Evolutionary conservation across 1,140 invertebrate species (phyloP).

Genomic region (Euwallacea fornicatus): DNA sequence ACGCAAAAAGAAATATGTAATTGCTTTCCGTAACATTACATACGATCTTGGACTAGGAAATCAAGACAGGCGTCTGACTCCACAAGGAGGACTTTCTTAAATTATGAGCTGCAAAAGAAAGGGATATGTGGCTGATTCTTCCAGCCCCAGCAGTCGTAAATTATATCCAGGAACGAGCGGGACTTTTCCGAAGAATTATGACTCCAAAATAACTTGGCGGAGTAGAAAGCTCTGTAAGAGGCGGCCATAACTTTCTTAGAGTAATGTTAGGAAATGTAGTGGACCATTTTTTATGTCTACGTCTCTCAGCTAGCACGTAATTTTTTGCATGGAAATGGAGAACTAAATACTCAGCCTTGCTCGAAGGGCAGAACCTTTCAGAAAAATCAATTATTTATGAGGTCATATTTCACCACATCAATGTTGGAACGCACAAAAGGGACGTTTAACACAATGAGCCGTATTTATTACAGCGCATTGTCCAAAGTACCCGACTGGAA

Average conservation of each 20-base stretch:
- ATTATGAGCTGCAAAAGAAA: conserved; percentile 14
- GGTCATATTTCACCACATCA: conserved; percentile 2
- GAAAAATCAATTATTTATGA: neutral
- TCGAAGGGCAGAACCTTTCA: neutral
- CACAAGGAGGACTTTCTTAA: neutral
- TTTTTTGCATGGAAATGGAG: neutral
- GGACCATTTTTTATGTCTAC: conserved; percentile 7
- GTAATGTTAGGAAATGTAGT: neutral
- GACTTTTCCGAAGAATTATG: conserved; percentile 16
- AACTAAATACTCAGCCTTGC: neutral
- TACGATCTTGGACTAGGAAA: too few relatives aligned
- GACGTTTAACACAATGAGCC: neutral
- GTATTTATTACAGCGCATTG: conserved; percentile 8
- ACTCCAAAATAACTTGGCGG: conserved; percentile 11
- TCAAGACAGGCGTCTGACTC: too few relatives aligned
- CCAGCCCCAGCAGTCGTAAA: conserved; percentile 5
- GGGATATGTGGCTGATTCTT: conserved; percentile 16
- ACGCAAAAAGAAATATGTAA: too few relatives aligned
- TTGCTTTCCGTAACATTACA: too few relatives aligned
- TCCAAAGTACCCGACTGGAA: neutral
- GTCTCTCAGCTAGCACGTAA: neutral
- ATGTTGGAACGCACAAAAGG: neutral
- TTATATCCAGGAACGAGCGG: conserved; percentile 4
- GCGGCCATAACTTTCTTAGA: conserved; percentile 7
- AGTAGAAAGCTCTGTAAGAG: conserved; percentile 17